Evolutionary conservation across 2,113 vertebrate genomes (phyloP).

Genomic region (Psittacara wagleri): DNA sequence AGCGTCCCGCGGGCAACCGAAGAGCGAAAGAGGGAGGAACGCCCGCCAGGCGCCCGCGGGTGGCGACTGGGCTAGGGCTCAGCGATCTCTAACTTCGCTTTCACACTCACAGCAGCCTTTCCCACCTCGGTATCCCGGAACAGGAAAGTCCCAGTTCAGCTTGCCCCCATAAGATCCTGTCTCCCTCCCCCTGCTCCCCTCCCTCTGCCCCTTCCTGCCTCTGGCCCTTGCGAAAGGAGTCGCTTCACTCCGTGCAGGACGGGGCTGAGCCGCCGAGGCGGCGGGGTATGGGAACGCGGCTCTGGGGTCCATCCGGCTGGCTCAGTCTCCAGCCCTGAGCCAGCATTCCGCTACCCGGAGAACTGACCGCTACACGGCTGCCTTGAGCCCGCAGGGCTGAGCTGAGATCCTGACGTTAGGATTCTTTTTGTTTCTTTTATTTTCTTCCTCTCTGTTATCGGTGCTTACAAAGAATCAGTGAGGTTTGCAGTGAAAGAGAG

Average conservation of each 20-base stretch:
- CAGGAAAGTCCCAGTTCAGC: conserved; percentile 56
- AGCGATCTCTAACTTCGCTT: neutral
- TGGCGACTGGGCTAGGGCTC: neutral
- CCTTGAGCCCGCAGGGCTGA: neutral
- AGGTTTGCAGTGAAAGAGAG: neutral
- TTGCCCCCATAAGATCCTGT: conserved; percentile 59
- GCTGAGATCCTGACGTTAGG: neutral
- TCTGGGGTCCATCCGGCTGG: neutral
- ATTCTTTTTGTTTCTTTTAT: neutral
- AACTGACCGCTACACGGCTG: neutral
- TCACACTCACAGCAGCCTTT: neutral
- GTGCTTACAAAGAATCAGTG: neutral
- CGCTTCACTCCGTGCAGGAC: neutral
- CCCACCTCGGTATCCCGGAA: conserved; percentile 47
- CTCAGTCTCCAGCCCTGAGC: neutral
- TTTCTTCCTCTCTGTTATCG: accelerated
- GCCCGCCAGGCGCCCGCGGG: neutral
- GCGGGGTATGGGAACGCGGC: neutral
- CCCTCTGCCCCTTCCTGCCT: conserved; percentile 43
- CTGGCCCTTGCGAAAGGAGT: neutral
- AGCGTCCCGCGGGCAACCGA: neutral
- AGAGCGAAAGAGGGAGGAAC: neutral
- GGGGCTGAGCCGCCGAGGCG: neutral
- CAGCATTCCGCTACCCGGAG: neutral
- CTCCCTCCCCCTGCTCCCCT: conserved; percentile 14